Evolutionary conservation across 2,888 invertebrate species (phyloP).

Genomic region (Sussaba pulchella): DNA sequence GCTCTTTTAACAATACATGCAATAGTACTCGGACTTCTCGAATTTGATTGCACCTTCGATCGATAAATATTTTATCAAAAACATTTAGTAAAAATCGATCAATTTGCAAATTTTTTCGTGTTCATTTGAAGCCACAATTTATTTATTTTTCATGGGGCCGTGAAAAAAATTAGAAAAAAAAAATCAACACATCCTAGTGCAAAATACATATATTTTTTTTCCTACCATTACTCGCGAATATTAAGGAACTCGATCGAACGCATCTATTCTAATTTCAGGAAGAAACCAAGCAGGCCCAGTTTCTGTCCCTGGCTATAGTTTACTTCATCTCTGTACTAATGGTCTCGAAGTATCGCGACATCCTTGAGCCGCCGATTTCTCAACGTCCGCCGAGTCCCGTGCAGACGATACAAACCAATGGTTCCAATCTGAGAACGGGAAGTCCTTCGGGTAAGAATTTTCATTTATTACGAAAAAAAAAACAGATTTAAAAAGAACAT

Average conservation of each 20-base stretch:
- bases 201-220: too few species aligned
- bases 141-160: too few species aligned
- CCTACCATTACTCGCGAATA: too few species aligned
- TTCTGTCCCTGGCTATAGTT: conserved; percentile 98
- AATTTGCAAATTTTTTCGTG: too few species aligned
- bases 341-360: conserved; percentile 99
- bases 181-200: too few species aligned
- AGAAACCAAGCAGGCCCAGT: conserved; percentile 99
- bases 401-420: conserved; percentile 86
- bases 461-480: conserved; percentile 1
- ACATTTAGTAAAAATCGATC: too few species aligned
- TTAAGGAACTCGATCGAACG: neutral
- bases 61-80: too few species aligned
- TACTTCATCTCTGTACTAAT: conserved; percentile 99
- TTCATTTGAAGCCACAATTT: too few species aligned
- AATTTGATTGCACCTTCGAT: too few species aligned
- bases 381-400: conserved; percentile 89
- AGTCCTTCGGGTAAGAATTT: conserved; percentile 86
- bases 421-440: conserved; percentile 85
- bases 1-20: too few species aligned
- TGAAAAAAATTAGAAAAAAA: too few species aligned
- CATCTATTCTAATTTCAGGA: conserved; percentile 89
- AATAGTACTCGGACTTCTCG: too few species aligned
- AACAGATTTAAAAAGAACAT: conserved; percentile 13
- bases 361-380: conserved; percentile 96